These are phyloP conservation scores for Thymelicus sylvestris DNA, from an alignment of 2,888 invertebrate species.

Conservation along the genomic window DNA sequence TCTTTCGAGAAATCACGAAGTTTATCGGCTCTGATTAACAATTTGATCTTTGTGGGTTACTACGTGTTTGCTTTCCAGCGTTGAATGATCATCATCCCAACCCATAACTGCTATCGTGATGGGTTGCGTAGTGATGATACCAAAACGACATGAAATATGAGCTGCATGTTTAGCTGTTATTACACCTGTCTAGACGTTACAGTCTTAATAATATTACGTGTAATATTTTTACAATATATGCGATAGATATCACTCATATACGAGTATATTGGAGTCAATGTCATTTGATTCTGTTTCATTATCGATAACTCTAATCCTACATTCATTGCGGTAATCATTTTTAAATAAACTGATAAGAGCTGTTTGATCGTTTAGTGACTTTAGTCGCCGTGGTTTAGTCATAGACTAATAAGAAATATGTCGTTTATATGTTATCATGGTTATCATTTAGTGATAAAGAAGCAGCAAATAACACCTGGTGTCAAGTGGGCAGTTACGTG, in stretches of 20 bases:
- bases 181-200: too few relatives aligned
- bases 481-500: not conserved
- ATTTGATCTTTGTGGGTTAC: too few relatives aligned
- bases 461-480: not conserved
- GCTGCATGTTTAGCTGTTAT: too few relatives aligned
- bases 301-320: constrained; percentile 1
- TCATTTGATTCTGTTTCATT: constrained; percentile 11
- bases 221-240: too few relatives aligned
- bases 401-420: not conserved
- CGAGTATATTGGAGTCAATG: not conserved
- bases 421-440: not conserved
- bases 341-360: not conserved
- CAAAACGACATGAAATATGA: too few relatives aligned
- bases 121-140: too few relatives aligned
- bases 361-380: not conserved
- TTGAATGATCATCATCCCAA: too few relatives aligned
- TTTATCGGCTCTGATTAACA: too few relatives aligned
- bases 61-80: too few relatives aligned
- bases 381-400: not conserved
- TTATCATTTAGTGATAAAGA: not conserved
- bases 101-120: too few relatives aligned
- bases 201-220: too few relatives aligned
- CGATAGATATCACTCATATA: not conserved
- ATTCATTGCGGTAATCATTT: not conserved
- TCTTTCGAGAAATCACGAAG: too few relatives aligned